phyloP scores from a whole-genome alignment of 2,113 vertebrate genomes.

The Tringa solitaria region DNA sequence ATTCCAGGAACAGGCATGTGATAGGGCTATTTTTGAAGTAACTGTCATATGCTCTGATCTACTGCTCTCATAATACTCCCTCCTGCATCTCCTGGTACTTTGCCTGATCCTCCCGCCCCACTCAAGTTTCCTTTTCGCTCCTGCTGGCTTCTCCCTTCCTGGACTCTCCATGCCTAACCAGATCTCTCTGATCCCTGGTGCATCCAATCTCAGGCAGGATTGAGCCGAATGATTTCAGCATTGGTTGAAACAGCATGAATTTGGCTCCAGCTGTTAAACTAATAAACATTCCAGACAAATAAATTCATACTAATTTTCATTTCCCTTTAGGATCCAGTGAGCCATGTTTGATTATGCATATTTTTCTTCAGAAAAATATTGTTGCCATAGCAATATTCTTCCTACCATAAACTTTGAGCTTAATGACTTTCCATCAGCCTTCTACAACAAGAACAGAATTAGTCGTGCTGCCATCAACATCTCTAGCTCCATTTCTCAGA shows the following conservation, averaged over 20 bases:
- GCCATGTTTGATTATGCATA: conserved; percentile 51
- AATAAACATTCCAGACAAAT: conserved; percentile 60
- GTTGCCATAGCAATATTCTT: conserved; percentile 49
- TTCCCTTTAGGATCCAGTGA: conserved; percentile 54
- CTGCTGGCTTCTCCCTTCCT: neutral
- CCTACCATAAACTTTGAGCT: conserved; percentile 49
- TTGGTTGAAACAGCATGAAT: neutral
- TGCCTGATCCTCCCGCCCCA: neutral
- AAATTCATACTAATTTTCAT: conserved; percentile 60
- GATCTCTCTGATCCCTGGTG: neutral
- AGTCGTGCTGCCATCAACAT: neutral
- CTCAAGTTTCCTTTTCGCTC: neutral
- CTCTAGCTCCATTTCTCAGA: neutral
- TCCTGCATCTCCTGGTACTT: neutral
- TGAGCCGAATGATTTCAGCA: neutral
- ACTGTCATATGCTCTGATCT: neutral
- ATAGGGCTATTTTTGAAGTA: neutral
- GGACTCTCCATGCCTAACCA: neutral
- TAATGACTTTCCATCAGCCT: conserved; percentile 53
- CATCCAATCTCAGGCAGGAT: neutral
- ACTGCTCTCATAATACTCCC: neutral
- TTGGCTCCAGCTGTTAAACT: conserved; percentile 38
- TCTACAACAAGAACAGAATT: conserved; percentile 24
- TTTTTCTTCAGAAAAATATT: conserved; percentile 63
- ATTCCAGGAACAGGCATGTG: neutral